Conservation (phyloP, 2,797 vertebrate species). For the Esox lucius region DNA sequence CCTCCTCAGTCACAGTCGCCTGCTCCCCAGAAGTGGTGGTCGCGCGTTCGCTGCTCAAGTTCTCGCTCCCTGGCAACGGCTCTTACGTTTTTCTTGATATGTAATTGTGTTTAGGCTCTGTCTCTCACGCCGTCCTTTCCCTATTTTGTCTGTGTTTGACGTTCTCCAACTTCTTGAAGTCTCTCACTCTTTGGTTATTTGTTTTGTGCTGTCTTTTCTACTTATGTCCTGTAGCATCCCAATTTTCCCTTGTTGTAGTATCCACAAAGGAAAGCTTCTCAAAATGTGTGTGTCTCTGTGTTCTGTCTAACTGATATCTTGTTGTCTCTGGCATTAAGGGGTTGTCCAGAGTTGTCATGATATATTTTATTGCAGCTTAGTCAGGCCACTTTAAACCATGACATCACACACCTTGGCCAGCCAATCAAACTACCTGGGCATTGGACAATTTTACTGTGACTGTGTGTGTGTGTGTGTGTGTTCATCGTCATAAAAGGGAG, state of each 20-base stretch:
- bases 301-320: conserved; percentile 5
- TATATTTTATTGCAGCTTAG: conserved; percentile 45
- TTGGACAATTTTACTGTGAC: conserved; percentile 43
- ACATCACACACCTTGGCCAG: conserved; percentile 50
- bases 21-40: not conserved
- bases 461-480: conserved; percentile 39
- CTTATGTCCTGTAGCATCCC: not conserved
- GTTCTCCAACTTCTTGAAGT: not conserved
- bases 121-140: not conserved
- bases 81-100: not conserved
- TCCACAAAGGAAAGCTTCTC: not conserved
- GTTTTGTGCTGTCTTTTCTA: not conserved
- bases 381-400: conserved; percentile 50
- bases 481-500: conserved; percentile 36
- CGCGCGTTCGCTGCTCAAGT: not conserved
- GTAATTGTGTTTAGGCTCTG: not conserved
- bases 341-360: conserved; percentile 46
- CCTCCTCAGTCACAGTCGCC: not conserved
- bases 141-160: not conserved
- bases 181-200: not conserved
- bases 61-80: not conserved
- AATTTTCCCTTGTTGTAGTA: not conserved
- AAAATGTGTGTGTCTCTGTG: not conserved
- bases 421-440: conserved; percentile 65
- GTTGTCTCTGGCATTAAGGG: conserved; percentile 28